Evolutionary conservation across 2,888 invertebrate species (phyloP), one percentile per base, ranked within the genome.

Genomic region (Thelaira solivaga): DNA sequence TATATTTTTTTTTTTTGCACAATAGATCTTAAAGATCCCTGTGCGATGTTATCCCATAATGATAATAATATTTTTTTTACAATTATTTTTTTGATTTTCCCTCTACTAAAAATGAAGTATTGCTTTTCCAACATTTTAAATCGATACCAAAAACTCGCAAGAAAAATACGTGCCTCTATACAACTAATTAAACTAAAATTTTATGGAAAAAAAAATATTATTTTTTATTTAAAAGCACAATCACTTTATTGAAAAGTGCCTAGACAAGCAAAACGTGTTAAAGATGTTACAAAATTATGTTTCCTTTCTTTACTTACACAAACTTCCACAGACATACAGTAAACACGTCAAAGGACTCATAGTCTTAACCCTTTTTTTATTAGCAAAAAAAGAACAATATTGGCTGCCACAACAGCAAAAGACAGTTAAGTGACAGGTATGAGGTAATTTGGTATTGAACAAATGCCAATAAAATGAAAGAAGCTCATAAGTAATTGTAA

Each of bases 201-300:
- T 39, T 39, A 39, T 39, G 4, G 16, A 39, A 39, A 4, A 36
- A n/a, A 36, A 5, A 6, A 36, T 36, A 36, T 11, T 16, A 49
- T 10, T 29, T n/a, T n/a, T 18, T 31, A 51, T 51, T 18, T 31
- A 8, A 22, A 72, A 36, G 8, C 11, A 62, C 31, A 24, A 13
- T 24, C n/a, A n/a, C n/a, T 24, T 8, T 6, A 26, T 18, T 24
- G 11, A 36, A 51, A 34, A 34, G n/a, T 29, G 64, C 57, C 26
- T 36, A 57, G 65, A 59, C 65, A 65, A 18, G 65, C 72, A 73
- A 59, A 77, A 73, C 77, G 68, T 77, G 77, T 68, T 73, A 51
- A 77, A 77, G 77, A 64, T 62, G 62, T 57, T 51, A 4, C 29
- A 51, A 49, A 6, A n/a, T n/a, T n/a, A n/a, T n/a, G n/a, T 39